These are phyloP conservation scores for Lutraria lutraria DNA, from an alignment of 2,888 invertebrate genomes.

Conservation along the genomic window DNA sequence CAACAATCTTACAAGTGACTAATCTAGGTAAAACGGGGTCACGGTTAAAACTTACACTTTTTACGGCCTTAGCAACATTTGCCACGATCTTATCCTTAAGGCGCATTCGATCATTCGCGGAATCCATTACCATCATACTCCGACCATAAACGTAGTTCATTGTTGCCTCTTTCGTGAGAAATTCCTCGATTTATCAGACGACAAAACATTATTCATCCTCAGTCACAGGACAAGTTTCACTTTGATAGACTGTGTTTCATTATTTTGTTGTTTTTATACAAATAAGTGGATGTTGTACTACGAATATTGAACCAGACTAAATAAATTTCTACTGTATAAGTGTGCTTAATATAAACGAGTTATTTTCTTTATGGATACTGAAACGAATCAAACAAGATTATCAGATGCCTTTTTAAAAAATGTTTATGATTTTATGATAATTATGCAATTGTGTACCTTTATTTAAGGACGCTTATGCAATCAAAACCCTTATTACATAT, in stretches of 20 bases:
- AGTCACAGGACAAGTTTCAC: slow-evolving; percentile 66
- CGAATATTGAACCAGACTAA: not conserved
- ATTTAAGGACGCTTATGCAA: too few relatives aligned
- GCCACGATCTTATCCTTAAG: slow-evolving; percentile 84
- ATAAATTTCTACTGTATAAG: slow-evolving; percentile 6
- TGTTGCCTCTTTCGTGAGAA: not conserved
- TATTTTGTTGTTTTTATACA: not conserved
- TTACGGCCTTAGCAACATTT: slow-evolving; percentile 84
- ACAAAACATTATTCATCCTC: slow-evolving; percentile 56
- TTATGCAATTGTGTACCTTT: too few relatives aligned
- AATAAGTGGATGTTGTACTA: not conserved
- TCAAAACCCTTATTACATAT: too few relatives aligned
- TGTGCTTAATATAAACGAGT: not conserved
- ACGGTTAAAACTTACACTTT: slow-evolving; percentile 76
- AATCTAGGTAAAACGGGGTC: not conserved
- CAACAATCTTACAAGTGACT: too few relatives aligned
- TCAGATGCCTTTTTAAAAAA: too few relatives aligned
- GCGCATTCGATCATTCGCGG: slow-evolving; percentile 78
- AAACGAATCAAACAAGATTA: not conserved
- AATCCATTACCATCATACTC: slow-evolving; percentile 64
- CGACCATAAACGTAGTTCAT: slow-evolving; percentile 66
- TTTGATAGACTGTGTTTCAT: slow-evolving; percentile 32
- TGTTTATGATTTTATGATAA: too few relatives aligned
- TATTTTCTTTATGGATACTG: not conserved
- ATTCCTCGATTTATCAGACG: slow-evolving; percentile 13